Evolutionary conservation across 2,888 invertebrate species (phyloP), one percentile per base, ranked within the genome.

Genomic region (Amorpha juglandis): DNA sequence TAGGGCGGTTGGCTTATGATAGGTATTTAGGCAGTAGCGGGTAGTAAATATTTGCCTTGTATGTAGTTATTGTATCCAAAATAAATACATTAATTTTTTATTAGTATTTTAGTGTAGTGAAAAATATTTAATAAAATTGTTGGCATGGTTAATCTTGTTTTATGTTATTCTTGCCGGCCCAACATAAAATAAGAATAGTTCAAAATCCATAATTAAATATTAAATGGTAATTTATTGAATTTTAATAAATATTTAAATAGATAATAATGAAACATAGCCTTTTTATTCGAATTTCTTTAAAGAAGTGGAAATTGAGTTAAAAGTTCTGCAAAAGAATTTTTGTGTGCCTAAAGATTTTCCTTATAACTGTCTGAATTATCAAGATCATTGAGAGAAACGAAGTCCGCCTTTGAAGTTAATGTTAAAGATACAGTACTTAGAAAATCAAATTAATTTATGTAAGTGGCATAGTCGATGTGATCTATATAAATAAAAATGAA

Each of bases 1-100:
- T 78, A 78, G 75, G 77, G 79, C 79, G 78, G 77, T 83, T 81
- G 70, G 81, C 82, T 82, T 79, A 78, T 77, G 75, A 80, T 80
- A 81, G 78, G 68, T 78, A 75, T 64, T 71, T 71, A 77, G 66
- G 67, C 80, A 80, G 77, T 71, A 63, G 69, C 42, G 16, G 63
- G 72, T 77, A 77, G 71, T 69, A 48, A 47, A 66, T 68, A 65
- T 55, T 58, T 71, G 71, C 70, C 67, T 78, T 74, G 76, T 68
- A 67, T 2, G 72, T 77, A 78, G 75, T 74, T 71, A 75, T 74
- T 76, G 76, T 73, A 72, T 76, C 68, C 68, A 69, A 21, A 65
- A 65, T 69, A 70, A 68, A 62, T 68, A 71, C 76, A 70, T 68
- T 78, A 77, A 77, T 74, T 72, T 72, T 79, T 78, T 77, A 74